These are phyloP conservation scores for Leptinotarsa defecta DNA, from an alignment of 1,140 invertebrate species.

Conservation along the genomic window DNA sequence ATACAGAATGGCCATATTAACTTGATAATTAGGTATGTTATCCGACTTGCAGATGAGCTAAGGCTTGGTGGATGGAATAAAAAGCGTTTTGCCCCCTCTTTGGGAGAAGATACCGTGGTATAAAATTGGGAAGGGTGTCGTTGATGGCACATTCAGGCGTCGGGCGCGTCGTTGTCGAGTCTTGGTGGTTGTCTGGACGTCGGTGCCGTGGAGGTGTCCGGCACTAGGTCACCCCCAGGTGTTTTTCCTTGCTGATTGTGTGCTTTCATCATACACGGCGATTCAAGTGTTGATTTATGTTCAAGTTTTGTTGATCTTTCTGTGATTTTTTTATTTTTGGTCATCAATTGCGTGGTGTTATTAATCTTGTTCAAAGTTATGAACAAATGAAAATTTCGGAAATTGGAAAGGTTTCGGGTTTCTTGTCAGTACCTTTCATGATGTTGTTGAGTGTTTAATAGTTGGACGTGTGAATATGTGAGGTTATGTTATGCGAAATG, in stretches of 20 bases:
- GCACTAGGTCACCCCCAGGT: constrained; percentile 31
- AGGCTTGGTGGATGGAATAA: constrained; percentile 56
- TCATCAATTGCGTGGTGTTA: background rate
- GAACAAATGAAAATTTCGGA: background rate
- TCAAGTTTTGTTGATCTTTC: background rate
- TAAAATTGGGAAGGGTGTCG: constrained; percentile 56
- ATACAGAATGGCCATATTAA: constrained; percentile 78
- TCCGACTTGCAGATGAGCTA: constrained; percentile 86
- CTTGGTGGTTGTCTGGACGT: constrained; percentile 37
- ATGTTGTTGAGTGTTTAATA: background rate
- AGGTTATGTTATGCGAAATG: constrained; percentile 14
- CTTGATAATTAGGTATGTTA: constrained; percentile 88
- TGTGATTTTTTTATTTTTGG: background rate
- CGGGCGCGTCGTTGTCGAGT: constrained; percentile 47
- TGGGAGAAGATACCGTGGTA: constrained; percentile 51
- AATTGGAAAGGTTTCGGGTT: background rate
- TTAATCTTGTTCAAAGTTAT: background rate
- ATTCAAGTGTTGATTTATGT: background rate
- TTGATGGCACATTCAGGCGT: constrained; percentile 55
- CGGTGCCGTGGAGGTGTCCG: constrained; percentile 25
- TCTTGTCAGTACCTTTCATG: background rate
- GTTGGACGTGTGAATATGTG: constrained; percentile 5
- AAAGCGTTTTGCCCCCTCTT: constrained; percentile 57
- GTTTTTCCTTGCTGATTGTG: constrained; percentile 1
- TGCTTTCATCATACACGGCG: background rate